Evolutionary conservation across 2,797 vertebrate species (phyloP).

Genomic region (Phalanger gymnotis): DNA sequence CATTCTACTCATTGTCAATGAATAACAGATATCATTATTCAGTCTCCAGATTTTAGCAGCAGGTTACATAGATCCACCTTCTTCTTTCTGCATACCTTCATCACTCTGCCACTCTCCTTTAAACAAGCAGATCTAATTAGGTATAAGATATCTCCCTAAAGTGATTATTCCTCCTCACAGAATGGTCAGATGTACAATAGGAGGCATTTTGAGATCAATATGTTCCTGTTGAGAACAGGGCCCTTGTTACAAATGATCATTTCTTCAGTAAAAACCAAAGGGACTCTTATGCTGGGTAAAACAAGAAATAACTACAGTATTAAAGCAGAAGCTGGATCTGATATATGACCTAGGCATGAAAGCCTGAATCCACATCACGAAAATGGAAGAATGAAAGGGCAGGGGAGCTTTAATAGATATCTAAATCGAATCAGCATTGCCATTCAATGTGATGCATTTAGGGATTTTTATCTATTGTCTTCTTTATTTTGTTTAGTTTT

Average conservation of each 20-base stretch:
- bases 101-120: conserved; percentile 52
- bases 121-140: conserved; percentile 24
- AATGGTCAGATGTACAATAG: conserved; percentile 12
- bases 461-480: conserved; percentile 38
- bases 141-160: conserved; percentile 32
- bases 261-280: conserved; percentile 50
- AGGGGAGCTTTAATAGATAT: neutral
- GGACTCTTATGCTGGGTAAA: conserved; percentile 5
- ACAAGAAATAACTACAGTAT: neutral
- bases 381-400: conserved; percentile 17
- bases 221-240: conserved; percentile 20
- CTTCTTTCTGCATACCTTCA: neutral
- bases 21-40: conserved; percentile 12
- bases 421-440: conserved; percentile 44
- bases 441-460: conserved; percentile 20
- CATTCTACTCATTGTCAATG: neutral
- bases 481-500: neutral
- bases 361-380: neutral
- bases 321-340: neutral
- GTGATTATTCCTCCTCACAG: conserved; percentile 21
- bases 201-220: conserved; percentile 50
- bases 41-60: conserved; percentile 2
- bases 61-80: conserved; percentile 19
- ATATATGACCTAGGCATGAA: neutral
- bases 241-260: conserved; percentile 35